Evolutionary conservation across 2,888 invertebrate genomes (phyloP), one percentile per base, ranked within the genome.

Genomic region (Ethmia dodecea): DNA sequence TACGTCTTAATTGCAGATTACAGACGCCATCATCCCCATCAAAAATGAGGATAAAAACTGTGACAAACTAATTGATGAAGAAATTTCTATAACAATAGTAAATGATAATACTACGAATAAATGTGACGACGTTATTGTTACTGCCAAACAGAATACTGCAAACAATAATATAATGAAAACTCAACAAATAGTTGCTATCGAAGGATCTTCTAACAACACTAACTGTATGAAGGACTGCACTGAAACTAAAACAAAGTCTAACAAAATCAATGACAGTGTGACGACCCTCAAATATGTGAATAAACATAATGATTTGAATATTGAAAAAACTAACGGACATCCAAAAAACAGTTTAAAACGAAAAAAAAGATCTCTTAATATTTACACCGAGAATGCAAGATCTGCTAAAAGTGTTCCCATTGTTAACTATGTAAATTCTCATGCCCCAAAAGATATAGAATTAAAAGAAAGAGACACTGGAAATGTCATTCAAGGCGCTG

Each of bases 1-100:
- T n/a, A n/a, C n/a, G n/a, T n/a, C n/a, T n/a, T n/a, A n/a, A n/a
- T 65, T 50, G 35, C 78, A 79, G 79, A 67, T 79, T 45, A 79
- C 79, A 31, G 56, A 70, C 27, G 80, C 79, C 20, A 48, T 55
- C 28, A 45, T 57, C 16, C 18, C 43, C 34, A 49, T 53, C 41
- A 53, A 58, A 27, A 52, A 47, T 36, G 35, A 31, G n/a, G n/a
- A n/a, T n/a, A n/a, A n/a, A n/a, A n/a, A n/a, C n/a, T n/a, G n/a
- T n/a, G n/a, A n/a, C n/a, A n/a, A n/a, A n/a, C n/a, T n/a, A n/a
- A n/a, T n/a, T n/a, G n/a, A n/a, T n/a, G n/a, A n/a, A n/a, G n/a
- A n/a, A n/a, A n/a, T n/a, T n/a, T n/a, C n/a, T n/a, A n/a, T n/a
- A n/a, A n/a, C n/a, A n/a, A n/a, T n/a, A n/a, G n/a, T n/a, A n/a